Conservation (phyloP, 2,888 invertebrate species). For the Trachelus iudaicus region DNA sequence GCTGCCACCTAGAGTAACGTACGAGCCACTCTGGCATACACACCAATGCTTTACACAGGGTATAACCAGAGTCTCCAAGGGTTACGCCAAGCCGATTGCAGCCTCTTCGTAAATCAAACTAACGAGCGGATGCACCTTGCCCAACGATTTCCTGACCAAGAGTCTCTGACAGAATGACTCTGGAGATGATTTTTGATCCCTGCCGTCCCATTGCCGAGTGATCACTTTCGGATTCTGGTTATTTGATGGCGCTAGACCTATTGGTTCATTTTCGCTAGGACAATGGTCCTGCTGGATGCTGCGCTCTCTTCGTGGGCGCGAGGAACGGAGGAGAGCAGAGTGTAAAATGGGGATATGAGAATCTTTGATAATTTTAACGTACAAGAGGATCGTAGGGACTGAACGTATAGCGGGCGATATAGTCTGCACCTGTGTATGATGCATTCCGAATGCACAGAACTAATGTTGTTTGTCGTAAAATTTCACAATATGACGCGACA, state of each 20-base stretch:
- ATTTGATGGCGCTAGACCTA: neutral
- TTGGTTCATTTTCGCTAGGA: neutral
- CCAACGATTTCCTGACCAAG: constrained; percentile 9
- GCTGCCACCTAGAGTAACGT: neutral
- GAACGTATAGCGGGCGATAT: neutral
- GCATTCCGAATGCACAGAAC: neutral
- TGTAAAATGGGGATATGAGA: neutral
- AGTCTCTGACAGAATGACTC: neutral
- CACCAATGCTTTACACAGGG: neutral
- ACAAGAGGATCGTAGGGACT: neutral
- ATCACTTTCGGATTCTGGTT: neutral
- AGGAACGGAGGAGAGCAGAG: no score
- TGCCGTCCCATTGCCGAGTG: neutral
- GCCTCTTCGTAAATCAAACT: constrained; percentile 33
- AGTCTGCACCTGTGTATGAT: neutral
- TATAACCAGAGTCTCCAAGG: neutral
- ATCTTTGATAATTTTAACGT: neutral
- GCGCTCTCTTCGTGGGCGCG: no score
- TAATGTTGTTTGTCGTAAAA: neutral
- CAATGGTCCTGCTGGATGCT: neutral
- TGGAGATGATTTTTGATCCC: neutral
- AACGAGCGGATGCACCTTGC: constrained; percentile 36
- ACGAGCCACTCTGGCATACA: neutral
- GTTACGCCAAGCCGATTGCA: constrained; percentile 16
- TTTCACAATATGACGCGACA: neutral